A percentile compares a stretch with the other conserved stretches of the same genome.
These are phyloP conservation scores for Plemyria rubiginata DNA, from an alignment of 2,888 invertebrate species.

Conservation along the genomic window DNA sequence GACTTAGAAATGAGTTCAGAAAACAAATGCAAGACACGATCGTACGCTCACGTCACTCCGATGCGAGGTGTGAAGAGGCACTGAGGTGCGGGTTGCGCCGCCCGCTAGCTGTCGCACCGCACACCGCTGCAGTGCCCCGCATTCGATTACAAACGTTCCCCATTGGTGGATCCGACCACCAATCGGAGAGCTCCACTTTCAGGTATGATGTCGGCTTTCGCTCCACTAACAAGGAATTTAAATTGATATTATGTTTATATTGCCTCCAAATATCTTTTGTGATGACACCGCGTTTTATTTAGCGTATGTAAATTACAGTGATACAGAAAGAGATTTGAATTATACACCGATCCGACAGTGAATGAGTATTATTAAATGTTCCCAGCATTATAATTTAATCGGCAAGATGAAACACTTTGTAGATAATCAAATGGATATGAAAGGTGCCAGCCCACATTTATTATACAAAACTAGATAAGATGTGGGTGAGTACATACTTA, in stretches of 20 bases:
- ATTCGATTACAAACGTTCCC: constrained; percentile 39
- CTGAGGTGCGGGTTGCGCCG: constrained; percentile 73
- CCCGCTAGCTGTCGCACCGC: constrained; percentile 57
- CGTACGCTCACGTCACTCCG: constrained; percentile 72
- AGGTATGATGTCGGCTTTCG: constrained; percentile 85
- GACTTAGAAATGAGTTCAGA: constrained; percentile 38
- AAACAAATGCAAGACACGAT: constrained; percentile 56
- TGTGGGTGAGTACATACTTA: constrained; percentile 15
- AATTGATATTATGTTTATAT: constrained; percentile 86
- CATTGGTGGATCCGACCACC: constrained; percentile 65
- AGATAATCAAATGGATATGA: constrained; percentile 39
- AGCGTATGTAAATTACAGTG: constrained; percentile 83
- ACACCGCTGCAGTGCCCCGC: constrained; percentile 52
- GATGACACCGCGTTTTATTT: constrained; percentile 85
- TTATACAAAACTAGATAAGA: constrained; percentile 31
- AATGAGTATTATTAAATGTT: constrained; percentile 75
- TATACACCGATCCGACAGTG: constrained; percentile 77
- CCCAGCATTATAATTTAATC: constrained; percentile 63
- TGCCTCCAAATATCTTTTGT: constrained; percentile 85
- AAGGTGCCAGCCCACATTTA: constrained; percentile 34
- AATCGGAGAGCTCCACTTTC: constrained; percentile 63
- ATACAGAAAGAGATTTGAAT: constrained; percentile 83
- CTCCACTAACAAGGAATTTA: constrained; percentile 85
- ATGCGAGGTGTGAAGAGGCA: constrained; percentile 74
- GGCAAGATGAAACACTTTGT: constrained; percentile 57